phyloP scores from a whole-genome alignment of 2,888 invertebrate species.

The Nephrotoma guestfalica region DNA sequence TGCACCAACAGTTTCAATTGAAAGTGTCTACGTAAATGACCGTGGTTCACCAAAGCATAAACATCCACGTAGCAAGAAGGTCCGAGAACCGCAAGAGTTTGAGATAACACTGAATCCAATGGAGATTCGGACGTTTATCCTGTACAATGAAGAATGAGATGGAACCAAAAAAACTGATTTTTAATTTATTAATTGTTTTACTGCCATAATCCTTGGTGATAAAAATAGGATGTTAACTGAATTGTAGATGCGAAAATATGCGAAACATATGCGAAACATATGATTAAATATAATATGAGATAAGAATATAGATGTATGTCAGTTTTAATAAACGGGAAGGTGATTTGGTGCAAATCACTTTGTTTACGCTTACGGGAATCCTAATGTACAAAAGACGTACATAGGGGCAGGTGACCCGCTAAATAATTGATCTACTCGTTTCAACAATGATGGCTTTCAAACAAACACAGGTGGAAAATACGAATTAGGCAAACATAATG shows the following conservation, averaged over 20 bases:
- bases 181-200: not conserved
- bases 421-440: no score
- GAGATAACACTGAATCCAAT: slow-evolving; percentile 23
- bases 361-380: no score
- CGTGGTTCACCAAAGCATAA: not conserved
- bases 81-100: slow-evolving; percentile 15
- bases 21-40: not conserved
- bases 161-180: not conserved
- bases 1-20: not conserved
- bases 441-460: no score
- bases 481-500: no score
- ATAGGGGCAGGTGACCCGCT: no score
- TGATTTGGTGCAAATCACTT: no score
- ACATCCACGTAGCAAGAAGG: not conserved
- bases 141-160: slow-evolving; percentile 8
- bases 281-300: not conserved
- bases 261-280: not conserved
- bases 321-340: no score
- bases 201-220: not conserved
- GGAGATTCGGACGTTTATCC: slow-evolving; percentile 29
- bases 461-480: no score
- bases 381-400: no score
- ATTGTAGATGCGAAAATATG: not conserved
- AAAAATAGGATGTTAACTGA: not conserved
- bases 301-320: not conserved